Base-by-base conservation (phyloP, 2,888 invertebrate genomes). In the Microplitis manilae region DNA sequence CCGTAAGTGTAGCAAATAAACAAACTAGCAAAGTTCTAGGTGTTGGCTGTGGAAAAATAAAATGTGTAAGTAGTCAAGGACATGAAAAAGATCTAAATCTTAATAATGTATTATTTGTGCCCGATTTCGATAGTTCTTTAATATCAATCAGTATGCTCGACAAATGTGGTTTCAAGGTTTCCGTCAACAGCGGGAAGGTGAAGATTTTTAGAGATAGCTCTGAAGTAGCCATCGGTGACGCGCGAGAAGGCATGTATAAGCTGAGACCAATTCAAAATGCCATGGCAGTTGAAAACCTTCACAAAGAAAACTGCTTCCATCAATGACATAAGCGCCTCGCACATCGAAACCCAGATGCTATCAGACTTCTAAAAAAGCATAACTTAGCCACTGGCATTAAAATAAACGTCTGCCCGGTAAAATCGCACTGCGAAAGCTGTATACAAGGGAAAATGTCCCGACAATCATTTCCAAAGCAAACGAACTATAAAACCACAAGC, bases 361-460 rank as follows among this genome's bases (percentile, higher is more conserved):
- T 50, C 7, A 8, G 13, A 13, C 50, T 9, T 2, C 13, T 50
- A 50, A 9, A 50, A 50, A 50, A 50, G 0, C 8, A 13, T 1
- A 20, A 20, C 50, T 13, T 50, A 9, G 50, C 50, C 0, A 50
- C 50, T 13, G 50, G 50, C 8, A 50, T 50, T 50, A 50, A 50
- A 4, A 6, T 50, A 8, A 50, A 8, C 2, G 50, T 9, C 8
- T 50, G 50, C 8, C 8, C 20, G 20, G 20, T 20, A 20, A 20
- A 20, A 20, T 20, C 20, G 2, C 20, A 0, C 1, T 84, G 82
- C 75, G 77, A 83, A 75, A 20, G 71, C 6, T 86, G 84, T 73
- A 61, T 84, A 6, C 76, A 85, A 75, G 81, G 82, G 61, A 86
- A 86, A 79, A 74, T 81, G 64, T 81, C 84, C 8, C 67, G 80